Conservation (phyloP, 1,140 invertebrate species). For the Ceratina calcarata region DNA sequence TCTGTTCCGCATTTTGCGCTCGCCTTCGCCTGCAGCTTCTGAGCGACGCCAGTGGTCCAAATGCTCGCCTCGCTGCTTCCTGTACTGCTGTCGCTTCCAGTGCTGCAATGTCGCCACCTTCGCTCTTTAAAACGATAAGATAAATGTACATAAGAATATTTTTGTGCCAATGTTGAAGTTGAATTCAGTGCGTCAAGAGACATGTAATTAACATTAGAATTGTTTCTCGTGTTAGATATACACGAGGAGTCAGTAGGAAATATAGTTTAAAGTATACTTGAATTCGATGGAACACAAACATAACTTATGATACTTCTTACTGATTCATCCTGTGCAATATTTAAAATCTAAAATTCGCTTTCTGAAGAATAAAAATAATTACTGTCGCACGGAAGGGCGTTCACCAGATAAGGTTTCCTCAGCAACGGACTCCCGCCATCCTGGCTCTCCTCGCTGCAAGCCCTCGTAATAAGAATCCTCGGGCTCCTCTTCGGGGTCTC, state of each 20-base stretch:
- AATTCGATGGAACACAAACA: too few species aligned
- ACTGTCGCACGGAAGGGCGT: conserved; percentile 69
- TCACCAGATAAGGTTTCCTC: conserved; percentile 55
- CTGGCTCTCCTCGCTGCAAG: conserved; percentile 85
- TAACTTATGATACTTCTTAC: too few species aligned
- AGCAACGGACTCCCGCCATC: conserved; percentile 72
- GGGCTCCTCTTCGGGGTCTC: conserved; percentile 82
- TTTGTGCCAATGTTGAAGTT: too few species aligned
- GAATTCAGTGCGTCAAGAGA: too few species aligned
- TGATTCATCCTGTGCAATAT: too few species aligned
- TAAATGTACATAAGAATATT: too few species aligned
- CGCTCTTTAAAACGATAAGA: conserved; percentile 58
- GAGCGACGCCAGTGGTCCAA: conserved; percentile 73
- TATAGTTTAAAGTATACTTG: too few species aligned
- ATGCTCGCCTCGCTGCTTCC: conserved; percentile 74
- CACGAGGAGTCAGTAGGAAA: too few species aligned
- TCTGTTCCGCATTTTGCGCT: conserved; percentile 65
- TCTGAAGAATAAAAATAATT: conserved; percentile 28
- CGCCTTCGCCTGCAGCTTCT: conserved; percentile 38
- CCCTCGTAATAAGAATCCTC: conserved; percentile 85
- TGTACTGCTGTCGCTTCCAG: conserved; percentile 76
- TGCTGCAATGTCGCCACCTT: conserved; percentile 74
- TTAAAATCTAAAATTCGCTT: neutral
- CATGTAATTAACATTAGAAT: too few species aligned
- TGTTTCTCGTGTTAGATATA: too few species aligned